Conservation (phyloP, 2,888 invertebrate genomes). For the Hydrotaea diabolus region DNA sequence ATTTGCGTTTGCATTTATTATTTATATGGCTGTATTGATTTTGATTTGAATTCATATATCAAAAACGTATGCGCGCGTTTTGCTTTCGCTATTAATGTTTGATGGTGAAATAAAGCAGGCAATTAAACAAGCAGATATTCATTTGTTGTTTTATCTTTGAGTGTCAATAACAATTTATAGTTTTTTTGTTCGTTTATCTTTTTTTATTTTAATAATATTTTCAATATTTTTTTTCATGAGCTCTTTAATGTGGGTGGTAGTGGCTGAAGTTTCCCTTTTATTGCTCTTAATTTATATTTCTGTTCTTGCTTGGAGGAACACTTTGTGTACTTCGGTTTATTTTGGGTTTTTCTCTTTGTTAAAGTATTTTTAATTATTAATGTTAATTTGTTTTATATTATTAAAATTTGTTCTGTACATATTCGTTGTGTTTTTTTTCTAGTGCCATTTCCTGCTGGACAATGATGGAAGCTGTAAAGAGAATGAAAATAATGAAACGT, state of each 20-base stretch:
- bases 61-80: neutral
- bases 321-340: neutral
- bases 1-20: neutral
- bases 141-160: constrained; percentile 9
- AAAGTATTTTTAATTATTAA: constrained; percentile 2
- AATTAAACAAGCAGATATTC: constrained; percentile 31
- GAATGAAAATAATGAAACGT: neutral
- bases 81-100: neutral
- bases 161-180: constrained; percentile 23
- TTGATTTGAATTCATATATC: neutral
- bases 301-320: neutral
- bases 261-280: too few relatives aligned
- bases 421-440: neutral
- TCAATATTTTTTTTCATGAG: neutral
- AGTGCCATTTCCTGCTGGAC: neutral
- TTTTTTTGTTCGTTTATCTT: neutral
- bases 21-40: neutral
- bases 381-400: constrained; percentile 16
- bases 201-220: neutral
- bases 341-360: neutral
- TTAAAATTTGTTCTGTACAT: too few relatives aligned
- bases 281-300: too few relatives aligned
- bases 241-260: too few relatives aligned
- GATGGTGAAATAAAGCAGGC: neutral
- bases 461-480: neutral